phyloP scores from a whole-genome alignment of 2,113 vertebrate genomes.

The Numida meleagris region DNA sequence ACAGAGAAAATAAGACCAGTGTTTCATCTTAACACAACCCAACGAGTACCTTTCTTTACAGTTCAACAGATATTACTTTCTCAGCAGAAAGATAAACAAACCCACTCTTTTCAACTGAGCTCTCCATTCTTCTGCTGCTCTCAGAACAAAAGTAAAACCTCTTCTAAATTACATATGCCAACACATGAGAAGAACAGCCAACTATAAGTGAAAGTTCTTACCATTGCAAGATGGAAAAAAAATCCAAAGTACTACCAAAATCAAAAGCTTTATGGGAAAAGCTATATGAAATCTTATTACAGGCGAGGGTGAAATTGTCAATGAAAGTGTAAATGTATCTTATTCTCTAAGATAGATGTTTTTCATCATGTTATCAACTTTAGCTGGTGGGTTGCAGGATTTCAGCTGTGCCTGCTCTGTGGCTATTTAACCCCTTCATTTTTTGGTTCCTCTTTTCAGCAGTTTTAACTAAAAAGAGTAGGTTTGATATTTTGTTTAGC shows the following conservation, averaged over 20 bases:
- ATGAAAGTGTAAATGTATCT: too few relatives aligned
- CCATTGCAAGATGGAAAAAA: not conserved
- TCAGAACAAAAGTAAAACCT: not conserved
- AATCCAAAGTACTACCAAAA: not conserved
- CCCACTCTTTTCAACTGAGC: not conserved
- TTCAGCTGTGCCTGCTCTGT: too few relatives aligned
- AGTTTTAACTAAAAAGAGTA: too few relatives aligned
- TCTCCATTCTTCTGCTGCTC: not conserved
- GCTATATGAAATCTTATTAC: too few relatives aligned
- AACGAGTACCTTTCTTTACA: not conserved
- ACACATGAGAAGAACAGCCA: not conserved
- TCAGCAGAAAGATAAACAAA: not conserved
- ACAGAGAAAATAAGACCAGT: not conserved
- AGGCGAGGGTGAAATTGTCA: too few relatives aligned
- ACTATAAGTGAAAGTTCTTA: slow-evolving; percentile 7
- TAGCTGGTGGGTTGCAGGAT: too few relatives aligned
- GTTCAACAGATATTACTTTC: not conserved
- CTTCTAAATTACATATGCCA: not conserved
- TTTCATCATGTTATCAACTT: too few relatives aligned
- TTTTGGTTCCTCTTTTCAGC: too few relatives aligned
- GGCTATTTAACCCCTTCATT: too few relatives aligned
- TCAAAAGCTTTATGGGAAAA: fast-evolving
- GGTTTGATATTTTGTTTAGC: not conserved
- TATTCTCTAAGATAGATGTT: too few relatives aligned
- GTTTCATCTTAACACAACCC: not conserved